Percentiles rank a stretch among this genome's conserved stretches.
phyloP scores from a whole-genome alignment of 2,113 vertebrate species.

The Sitta europaea region DNA sequence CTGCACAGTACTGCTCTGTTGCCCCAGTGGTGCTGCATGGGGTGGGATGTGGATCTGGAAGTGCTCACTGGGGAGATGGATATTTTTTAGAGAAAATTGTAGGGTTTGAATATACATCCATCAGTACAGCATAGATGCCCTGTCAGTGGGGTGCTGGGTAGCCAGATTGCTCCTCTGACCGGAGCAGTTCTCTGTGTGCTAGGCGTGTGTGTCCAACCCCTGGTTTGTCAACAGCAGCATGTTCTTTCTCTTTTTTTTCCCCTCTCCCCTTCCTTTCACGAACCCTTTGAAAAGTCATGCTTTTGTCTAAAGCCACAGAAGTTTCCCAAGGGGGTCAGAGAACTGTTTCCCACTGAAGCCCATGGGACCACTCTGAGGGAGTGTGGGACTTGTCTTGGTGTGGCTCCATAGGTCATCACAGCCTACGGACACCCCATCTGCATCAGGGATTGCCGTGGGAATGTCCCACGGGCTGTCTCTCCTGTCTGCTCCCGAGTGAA shows the following conservation, averaged over 20 bases:
- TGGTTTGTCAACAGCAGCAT: neutral
- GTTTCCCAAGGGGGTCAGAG: neutral
- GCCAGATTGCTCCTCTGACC: neutral
- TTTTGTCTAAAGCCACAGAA: neutral
- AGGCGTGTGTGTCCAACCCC: fast-evolving
- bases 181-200: neutral
- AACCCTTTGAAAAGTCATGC: neutral
- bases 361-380: neutral
- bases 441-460: neutral
- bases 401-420: neutral
- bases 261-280: neutral
- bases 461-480: neutral
- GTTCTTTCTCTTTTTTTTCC: neutral
- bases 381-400: neutral
- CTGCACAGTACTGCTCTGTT: neutral
- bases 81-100: neutral
- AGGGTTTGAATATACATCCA: neutral
- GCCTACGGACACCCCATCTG: neutral
- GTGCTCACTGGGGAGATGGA: neutral
- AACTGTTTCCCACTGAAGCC: neutral
- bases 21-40: neutral
- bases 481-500: neutral
- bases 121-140: neutral
- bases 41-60: neutral
- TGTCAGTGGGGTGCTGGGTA: neutral